Conservation (phyloP, 2,888 invertebrate species). For the Strigamia transsilvanica region DNA sequence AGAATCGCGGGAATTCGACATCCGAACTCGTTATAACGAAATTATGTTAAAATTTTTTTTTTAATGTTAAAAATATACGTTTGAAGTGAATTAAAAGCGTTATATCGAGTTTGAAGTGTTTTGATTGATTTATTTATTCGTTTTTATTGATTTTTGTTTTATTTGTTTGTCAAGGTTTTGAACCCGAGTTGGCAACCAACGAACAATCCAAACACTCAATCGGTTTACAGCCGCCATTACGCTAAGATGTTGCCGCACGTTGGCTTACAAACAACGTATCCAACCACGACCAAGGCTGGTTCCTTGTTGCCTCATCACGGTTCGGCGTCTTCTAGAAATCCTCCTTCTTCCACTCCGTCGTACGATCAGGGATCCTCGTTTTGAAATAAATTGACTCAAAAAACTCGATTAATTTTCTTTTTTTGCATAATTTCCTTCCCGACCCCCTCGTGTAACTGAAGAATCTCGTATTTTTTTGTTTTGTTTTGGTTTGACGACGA, state of each 20-base stretch:
- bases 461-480: neutral
- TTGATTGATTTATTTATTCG: too few relatives aligned
- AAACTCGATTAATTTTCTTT: neutral
- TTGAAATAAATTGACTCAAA: neutral
- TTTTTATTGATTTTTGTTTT: neutral
- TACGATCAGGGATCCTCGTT: slow-evolving; percentile 31
- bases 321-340: slow-evolving; percentile 13
- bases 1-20: neutral
- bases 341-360: slow-evolving; percentile 29
- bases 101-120: neutral
- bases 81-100: neutral
- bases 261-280: neutral
- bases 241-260: slow-evolving; percentile 8
- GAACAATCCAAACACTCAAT: neutral
- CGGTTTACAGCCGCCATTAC: neutral
- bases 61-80: too few relatives aligned
- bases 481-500: neutral
- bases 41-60: neutral
- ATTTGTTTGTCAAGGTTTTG: neutral
- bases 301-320: slow-evolving; percentile 6
- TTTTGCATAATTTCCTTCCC: neutral
- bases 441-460: neutral
- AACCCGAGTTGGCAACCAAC: slow-evolving; percentile 9
- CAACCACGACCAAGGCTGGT: slow-evolving; percentile 31
- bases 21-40: neutral